Evolutionary conservation across 1,140 invertebrate species (phyloP).

Genomic region (Rhopalosiphum padi): DNA sequence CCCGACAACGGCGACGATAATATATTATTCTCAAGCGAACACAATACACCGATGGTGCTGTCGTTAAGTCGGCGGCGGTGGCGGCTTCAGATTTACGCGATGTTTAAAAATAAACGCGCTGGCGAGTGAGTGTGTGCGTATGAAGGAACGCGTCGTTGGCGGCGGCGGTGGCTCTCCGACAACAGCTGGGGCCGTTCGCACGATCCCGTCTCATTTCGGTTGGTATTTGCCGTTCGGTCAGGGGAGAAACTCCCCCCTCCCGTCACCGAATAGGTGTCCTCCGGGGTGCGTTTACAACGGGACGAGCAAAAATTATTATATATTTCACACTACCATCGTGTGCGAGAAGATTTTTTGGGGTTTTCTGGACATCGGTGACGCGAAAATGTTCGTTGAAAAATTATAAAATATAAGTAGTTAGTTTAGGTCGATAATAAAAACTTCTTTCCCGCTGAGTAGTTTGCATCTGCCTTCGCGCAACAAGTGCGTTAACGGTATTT

Average conservation of each 20-base stretch:
- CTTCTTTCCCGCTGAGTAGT: background rate
- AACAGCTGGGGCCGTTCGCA: background rate
- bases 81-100: background rate
- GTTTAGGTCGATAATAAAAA: background rate
- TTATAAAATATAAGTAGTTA: too few species aligned
- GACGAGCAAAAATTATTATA: too few species aligned
- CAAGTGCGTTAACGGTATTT: background rate
- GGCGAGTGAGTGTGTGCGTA: background rate
- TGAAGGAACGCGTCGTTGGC: background rate
- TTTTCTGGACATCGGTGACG: too few species aligned
- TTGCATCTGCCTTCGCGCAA: background rate
- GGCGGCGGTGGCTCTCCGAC: background rate
- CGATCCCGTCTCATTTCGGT: background rate
- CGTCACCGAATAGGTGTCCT: background rate
- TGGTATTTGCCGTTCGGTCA: background rate
- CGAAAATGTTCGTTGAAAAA: too few species aligned
- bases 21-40: slow-evolving; percentile 4
- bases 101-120: slow-evolving; percentile 21
- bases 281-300: too few species aligned
- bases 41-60: background rate
- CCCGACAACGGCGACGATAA: background rate
- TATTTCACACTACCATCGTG: too few species aligned
- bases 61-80: background rate
- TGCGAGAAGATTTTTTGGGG: too few species aligned
- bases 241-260: too few species aligned